These are phyloP conservation scores for Alaudala cheleensis DNA, from an alignment of 2,113 vertebrate species.

Conservation along the genomic window DNA sequence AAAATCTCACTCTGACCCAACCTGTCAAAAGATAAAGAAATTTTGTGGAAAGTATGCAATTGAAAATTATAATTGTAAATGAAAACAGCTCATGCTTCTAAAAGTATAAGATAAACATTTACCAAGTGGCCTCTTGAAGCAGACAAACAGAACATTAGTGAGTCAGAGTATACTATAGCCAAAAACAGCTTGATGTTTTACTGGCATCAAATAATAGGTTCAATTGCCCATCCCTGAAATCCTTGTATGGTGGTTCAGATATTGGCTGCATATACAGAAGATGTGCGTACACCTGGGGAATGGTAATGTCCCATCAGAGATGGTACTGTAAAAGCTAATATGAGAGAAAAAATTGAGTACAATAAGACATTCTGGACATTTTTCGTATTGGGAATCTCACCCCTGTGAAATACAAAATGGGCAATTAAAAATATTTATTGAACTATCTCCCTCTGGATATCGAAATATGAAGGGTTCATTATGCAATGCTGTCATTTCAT, in stretches of 20 bases:
- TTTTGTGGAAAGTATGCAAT: not conserved
- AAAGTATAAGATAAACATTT: constrained; percentile 33
- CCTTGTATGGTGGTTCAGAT: not conserved
- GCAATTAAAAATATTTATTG: constrained; percentile 52
- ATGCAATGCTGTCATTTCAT: not conserved
- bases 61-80: not conserved
- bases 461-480: constrained; percentile 9
- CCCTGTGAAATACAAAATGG: not conserved
- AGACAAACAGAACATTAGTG: not conserved
- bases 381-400: constrained; percentile 4
- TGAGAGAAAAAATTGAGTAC: not conserved
- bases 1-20: not conserved
- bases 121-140: constrained; percentile 20
- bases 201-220: not conserved
- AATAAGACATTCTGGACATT: not conserved
- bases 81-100: constrained; percentile 9
- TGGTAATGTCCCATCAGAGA: not conserved
- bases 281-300: not conserved
- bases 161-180: not conserved
- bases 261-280: not conserved
- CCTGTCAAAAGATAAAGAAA: not conserved
- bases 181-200: not conserved
- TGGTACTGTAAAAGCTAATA: not conserved
- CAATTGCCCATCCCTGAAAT: not conserved
- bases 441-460: constrained; percentile 29